These are phyloP conservation scores for Helicolenus hilgendorfi DNA, from an alignment of 2,797 vertebrate species.

Conservation along the genomic window DNA sequence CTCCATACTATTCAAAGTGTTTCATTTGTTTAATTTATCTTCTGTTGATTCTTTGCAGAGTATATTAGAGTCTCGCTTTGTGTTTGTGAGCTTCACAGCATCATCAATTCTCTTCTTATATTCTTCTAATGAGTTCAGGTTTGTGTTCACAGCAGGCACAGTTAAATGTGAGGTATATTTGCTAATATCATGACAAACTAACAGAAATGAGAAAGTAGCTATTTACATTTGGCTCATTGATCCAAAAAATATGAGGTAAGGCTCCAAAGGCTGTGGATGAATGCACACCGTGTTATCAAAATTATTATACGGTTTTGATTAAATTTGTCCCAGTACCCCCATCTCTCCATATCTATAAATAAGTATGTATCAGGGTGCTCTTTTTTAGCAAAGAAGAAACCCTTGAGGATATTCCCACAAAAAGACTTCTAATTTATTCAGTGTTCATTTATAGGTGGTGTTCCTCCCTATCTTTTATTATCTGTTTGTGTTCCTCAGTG, in stretches of 20 bases:
- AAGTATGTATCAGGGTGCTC: neutral
- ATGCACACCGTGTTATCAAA: neutral
- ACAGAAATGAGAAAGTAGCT: neutral
- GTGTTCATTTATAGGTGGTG: conserved; percentile 10
- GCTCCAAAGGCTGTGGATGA: neutral
- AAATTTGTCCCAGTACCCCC: neutral
- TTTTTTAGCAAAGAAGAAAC: neutral
- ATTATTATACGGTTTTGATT: conserved; percentile 9
- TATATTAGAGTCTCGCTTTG: neutral
- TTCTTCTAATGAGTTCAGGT: neutral
- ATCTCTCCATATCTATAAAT: conserved; percentile 8
- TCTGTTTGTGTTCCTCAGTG: conserved; percentile 12
- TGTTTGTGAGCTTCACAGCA: neutral
- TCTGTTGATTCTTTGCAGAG: neutral
- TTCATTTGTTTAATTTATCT: neutral
- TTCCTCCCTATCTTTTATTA: neutral
- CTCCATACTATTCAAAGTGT: neutral
- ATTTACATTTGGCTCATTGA: conserved; percentile 1
- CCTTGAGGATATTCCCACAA: conserved; percentile 24
- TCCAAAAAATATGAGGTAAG: neutral
- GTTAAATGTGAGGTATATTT: neutral
- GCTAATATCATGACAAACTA: neutral
- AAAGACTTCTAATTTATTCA: conserved; percentile 32
- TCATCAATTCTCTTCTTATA: neutral
- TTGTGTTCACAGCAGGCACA: neutral